A percentile compares a stretch with the other conserved stretches of the same genome.
These are phyloP conservation scores for Perccottus glenii DNA, from an alignment of 2,113 vertebrate species.

Conservation along the genomic window DNA sequence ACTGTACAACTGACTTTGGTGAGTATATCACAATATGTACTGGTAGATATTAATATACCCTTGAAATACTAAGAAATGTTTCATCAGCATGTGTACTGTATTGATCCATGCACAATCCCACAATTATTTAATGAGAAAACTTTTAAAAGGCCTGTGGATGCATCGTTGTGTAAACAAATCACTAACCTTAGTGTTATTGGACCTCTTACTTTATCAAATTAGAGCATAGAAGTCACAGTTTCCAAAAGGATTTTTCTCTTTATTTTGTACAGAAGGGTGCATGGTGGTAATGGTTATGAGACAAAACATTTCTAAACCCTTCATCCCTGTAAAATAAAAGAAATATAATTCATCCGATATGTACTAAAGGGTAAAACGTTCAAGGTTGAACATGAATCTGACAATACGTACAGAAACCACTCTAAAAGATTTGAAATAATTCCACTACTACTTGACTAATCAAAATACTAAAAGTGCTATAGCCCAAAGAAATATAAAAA, in stretches of 20 bases:
- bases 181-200: not conserved
- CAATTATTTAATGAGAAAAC: too few species aligned
- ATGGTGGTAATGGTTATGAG: not conserved
- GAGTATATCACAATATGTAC: not conserved
- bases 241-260: conserved; percentile 46
- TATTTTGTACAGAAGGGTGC: conserved; percentile 59
- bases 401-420: not conserved
- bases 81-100: too few species aligned
- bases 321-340: too few species aligned
- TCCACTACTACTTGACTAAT: not conserved
- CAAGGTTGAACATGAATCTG: too few species aligned
- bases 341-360: not conserved
- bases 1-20: conserved; percentile 1
- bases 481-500: conserved; percentile 30
- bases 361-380: not conserved
- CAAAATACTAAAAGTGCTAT: conserved; percentile 36
- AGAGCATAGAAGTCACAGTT: not conserved
- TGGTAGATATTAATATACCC: too few species aligned
- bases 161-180: not conserved
- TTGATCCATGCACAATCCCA: too few species aligned
- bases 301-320: too few species aligned
- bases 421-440: conserved; percentile 26
- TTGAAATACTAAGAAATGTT: too few species aligned
- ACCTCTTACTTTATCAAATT: not conserved
- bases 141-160: not conserved